Conservation (phyloP, 2,113 vertebrate species). For the Lasiurus cinereus region DNA sequence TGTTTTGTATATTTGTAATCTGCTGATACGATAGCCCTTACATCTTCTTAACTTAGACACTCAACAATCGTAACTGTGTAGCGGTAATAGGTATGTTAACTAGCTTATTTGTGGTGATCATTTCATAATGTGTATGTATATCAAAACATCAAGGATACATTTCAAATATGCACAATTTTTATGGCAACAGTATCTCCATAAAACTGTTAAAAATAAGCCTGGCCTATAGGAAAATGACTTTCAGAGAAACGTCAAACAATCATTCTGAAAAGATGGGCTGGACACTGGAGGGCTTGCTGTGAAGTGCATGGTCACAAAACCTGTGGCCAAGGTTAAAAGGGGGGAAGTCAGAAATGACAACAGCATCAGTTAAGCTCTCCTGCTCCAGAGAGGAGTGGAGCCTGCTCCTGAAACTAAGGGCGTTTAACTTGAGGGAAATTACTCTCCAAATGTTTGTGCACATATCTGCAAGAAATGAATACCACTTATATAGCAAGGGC, state of each 20-base stretch:
- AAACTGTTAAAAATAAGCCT: background rate
- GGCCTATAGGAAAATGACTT: background rate
- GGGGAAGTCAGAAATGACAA: background rate
- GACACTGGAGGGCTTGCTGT: background rate
- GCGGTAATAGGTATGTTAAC: background rate
- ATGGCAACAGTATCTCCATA: background rate
- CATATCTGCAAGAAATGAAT: too few relatives aligned
- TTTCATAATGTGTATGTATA: background rate
- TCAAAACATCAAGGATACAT: background rate
- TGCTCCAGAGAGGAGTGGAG: too few relatives aligned
- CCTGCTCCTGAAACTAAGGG: too few relatives aligned
- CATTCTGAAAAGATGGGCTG: background rate
- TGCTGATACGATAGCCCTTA: background rate
- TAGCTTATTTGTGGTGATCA: background rate
- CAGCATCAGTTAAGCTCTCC: too few relatives aligned
- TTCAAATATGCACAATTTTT: background rate
- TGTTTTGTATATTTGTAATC: background rate
- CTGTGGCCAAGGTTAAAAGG: background rate
- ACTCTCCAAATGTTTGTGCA: too few relatives aligned
- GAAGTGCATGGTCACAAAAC: background rate
- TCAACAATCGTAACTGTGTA: background rate
- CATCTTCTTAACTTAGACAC: background rate
- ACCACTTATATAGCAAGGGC: too few relatives aligned
- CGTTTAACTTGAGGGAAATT: too few relatives aligned
- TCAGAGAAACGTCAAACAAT: background rate